Percentiles rank a stretch among this genome's conserved stretches.
These are phyloP conservation scores for Lepus americanus DNA, from an alignment of 2,113 vertebrate genomes.

Conservation along the genomic window DNA sequence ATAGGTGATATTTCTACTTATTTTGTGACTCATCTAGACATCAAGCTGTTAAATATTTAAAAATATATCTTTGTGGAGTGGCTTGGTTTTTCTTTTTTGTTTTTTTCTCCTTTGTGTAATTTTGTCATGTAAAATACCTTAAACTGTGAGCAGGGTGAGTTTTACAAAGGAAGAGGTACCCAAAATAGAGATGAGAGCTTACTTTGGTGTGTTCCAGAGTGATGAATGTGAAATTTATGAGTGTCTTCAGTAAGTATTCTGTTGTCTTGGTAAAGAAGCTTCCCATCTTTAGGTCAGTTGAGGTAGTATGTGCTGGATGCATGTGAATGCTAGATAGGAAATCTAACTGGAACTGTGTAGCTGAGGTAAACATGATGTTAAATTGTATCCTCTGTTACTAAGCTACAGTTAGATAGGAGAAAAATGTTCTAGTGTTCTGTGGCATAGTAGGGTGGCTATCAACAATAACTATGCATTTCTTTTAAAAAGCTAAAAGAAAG, in stretches of 20 bases:
- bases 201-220: not conserved
- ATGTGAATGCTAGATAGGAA: not conserved
- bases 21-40: conserved; percentile 55
- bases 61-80: conserved; percentile 44
- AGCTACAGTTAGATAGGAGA: too few species aligned
- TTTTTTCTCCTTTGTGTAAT: conserved; percentile 46
- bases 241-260: not conserved
- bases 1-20: conserved; percentile 53
- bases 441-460: too few species aligned
- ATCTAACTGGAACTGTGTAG: not conserved
- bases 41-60: conserved; percentile 55
- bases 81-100: conserved; percentile 2
- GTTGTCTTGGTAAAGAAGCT: not conserved
- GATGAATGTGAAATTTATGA: not conserved
- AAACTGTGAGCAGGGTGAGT: conserved; percentile 38
- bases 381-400: not conserved
- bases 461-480: too few species aligned
- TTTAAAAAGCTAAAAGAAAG: too few species aligned
- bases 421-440: too few species aligned
- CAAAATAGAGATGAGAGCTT: conserved; percentile 39
- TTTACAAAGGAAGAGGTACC: conserved; percentile 2
- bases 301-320: not conserved
- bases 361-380: not conserved
- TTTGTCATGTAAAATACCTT: conserved; percentile 46
- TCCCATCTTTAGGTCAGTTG: not conserved